Conservation (phyloP, 2,113 vertebrate genomes). For the Leucopsar rothschildi region DNA sequence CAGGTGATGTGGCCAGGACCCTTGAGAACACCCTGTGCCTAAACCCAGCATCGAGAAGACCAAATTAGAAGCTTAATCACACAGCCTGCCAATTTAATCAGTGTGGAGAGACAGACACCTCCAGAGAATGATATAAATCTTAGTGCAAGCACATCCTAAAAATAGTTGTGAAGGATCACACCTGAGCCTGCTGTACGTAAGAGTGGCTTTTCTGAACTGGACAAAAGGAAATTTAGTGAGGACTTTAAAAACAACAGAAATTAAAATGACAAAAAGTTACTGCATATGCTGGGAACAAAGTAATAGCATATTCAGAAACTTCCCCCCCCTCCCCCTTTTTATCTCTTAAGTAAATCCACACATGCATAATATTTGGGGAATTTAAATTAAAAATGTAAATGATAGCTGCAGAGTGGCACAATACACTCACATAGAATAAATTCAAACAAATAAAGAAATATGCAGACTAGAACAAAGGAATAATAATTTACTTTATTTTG, state of each 20-base stretch:
- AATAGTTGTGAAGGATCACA: slow-evolving; percentile 1
- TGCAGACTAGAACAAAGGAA: not conserved
- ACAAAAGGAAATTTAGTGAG: not conserved
- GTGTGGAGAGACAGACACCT: not conserved
- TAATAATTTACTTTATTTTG: not conserved
- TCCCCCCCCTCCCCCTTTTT: accelerated
- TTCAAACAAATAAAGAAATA: not conserved
- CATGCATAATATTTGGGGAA: not conserved
- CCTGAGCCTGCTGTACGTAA: not conserved
- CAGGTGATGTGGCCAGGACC: not conserved
- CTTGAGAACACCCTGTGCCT: slow-evolving; percentile 14
- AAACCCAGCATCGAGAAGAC: not conserved
- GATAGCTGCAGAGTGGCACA: not conserved
- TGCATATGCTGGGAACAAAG: not conserved
- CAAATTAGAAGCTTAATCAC: slow-evolving; percentile 40
- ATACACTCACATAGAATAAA: not conserved
- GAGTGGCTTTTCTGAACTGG: not conserved
- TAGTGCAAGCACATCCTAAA: not conserved
- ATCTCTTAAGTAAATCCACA: not conserved
- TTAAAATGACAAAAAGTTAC: not conserved
- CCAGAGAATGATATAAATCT: slow-evolving; percentile 25
- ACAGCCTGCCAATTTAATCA: slow-evolving; percentile 12
- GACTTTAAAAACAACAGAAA: not conserved
- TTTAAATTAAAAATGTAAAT: not conserved
- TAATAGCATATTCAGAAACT: not conserved